These are phyloP conservation scores for Eupithecia subfuscata DNA, from an alignment of 2,888 invertebrate species.

Conservation along the genomic window DNA sequence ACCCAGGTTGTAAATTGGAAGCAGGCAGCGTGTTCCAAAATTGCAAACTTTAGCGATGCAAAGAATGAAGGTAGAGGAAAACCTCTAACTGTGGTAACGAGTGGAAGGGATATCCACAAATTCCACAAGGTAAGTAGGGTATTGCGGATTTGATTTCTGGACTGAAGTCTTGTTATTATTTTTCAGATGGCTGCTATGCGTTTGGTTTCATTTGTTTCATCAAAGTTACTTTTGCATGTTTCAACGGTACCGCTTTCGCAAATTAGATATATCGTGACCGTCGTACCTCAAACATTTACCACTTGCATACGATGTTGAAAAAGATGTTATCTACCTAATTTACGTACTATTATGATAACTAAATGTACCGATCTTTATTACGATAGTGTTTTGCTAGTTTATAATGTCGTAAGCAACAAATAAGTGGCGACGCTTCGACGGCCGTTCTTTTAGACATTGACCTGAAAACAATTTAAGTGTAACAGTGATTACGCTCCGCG, in stretches of 20 bases:
- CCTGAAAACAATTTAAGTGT: conserved; percentile 67
- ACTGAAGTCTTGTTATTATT: background rate
- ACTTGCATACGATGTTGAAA: conserved; percentile 25
- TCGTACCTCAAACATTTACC: conserved; percentile 14
- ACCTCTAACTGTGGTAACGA: too few relatives aligned
- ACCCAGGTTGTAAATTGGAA: too few relatives aligned
- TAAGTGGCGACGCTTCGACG: conserved; percentile 42
- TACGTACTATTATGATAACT: conserved; percentile 30
- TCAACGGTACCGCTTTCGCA: background rate
- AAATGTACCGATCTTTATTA: conserved; percentile 38
- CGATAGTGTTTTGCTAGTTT: conserved; percentile 36
- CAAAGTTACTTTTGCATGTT: background rate
- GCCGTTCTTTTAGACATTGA: conserved; percentile 63
- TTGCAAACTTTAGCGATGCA: too few relatives aligned
- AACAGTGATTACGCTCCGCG: conserved; percentile 51
- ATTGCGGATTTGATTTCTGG: background rate
- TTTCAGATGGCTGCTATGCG: background rate
- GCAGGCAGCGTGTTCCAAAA: too few relatives aligned
- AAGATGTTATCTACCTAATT: conserved; percentile 32
- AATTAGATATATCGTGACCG: conserved; percentile 6
- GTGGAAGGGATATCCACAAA: too few relatives aligned
- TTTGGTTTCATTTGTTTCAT: background rate
- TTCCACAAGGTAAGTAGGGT: background rate
- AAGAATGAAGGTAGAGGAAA: too few relatives aligned
- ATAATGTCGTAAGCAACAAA: conserved; percentile 47